These are phyloP conservation scores for Enteromius anoplus DNA, from an alignment of 2,797 vertebrate species.

Conservation along the genomic window DNA sequence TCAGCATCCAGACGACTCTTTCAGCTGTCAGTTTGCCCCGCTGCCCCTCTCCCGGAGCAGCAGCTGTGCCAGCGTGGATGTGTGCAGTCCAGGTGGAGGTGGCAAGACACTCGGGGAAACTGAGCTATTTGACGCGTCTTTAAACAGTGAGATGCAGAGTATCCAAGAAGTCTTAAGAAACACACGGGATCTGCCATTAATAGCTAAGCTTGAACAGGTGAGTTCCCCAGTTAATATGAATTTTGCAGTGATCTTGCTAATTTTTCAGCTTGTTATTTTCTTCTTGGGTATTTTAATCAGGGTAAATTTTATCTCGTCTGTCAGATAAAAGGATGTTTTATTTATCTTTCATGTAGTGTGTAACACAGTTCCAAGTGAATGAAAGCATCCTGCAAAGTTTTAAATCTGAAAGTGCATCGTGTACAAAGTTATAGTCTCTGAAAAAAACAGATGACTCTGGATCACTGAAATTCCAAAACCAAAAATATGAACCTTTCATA, in stretches of 20 bases:
- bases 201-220: constrained; percentile 89
- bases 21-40: constrained; percentile 71
- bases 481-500: too few relatives aligned
- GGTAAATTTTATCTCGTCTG: background rate
- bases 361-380: too few relatives aligned
- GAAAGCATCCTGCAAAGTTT: too few relatives aligned
- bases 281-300: background rate
- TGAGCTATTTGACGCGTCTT: constrained; percentile 17
- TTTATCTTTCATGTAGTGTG: background rate
- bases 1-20: constrained; percentile 70
- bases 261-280: background rate
- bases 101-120: constrained; percentile 18
- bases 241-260: background rate
- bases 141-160: constrained; percentile 56
- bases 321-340: background rate
- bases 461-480: too few relatives aligned
- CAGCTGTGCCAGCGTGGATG: constrained; percentile 76
- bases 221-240: background rate
- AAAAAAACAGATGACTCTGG: too few relatives aligned
- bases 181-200: constrained; percentile 72
- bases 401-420: too few relatives aligned
- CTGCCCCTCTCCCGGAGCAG: constrained; percentile 77
- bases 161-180: constrained; percentile 57
- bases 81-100: constrained; percentile 39
- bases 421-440: too few relatives aligned